Evolutionary conservation across 2,888 invertebrate species (phyloP), one percentile per base, ranked within the genome.

Genomic region (Oscheius sp.): DNA sequence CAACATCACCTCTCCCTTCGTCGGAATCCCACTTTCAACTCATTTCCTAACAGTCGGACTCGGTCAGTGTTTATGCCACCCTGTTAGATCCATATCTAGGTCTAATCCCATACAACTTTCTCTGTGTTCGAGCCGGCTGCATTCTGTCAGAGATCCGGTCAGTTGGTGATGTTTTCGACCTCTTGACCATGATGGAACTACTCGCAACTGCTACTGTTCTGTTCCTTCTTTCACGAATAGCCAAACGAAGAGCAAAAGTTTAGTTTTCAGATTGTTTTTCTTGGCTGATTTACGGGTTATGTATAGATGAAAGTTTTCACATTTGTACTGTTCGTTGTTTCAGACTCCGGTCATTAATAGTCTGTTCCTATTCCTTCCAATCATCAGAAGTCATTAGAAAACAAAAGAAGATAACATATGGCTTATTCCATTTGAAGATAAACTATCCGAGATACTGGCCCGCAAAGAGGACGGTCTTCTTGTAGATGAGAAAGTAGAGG

Each of bases 51-150:
- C 92, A 3, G 91, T 92, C 9, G 89, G 92, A 11, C 79, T 92
- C 71, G 92, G 92, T 70, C 55, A 50, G 10, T 48, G 13, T 2
- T 29, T 48, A 42, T 21, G 11, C 10, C 48, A 3, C 21, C 2
- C 10, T 60, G 4, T 11, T 35, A 1, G 35, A 33, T 11, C 29
- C 4, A 4, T 2, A 47, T 47, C 5, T 89, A 92, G 92, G 92
- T 77, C 85, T 92, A 80, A 90, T 92, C 89, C 92, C 92, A 0
- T 92, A 92, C 89, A 92, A 92, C 85, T 91, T 91, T 79, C 89
- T 92, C 66, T 92, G 92, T 83, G 91, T 92, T 0, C 91, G 92
- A 80, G 91, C 92, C 0, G 92, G 92, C 1, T 90, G 90, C 53
- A 90, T 92, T 78, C 85, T 92, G 47, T 89, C 91, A 1, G 88